Conservation (phyloP, 2,113 vertebrate genomes). For the Tonatia bakeri region DNA sequence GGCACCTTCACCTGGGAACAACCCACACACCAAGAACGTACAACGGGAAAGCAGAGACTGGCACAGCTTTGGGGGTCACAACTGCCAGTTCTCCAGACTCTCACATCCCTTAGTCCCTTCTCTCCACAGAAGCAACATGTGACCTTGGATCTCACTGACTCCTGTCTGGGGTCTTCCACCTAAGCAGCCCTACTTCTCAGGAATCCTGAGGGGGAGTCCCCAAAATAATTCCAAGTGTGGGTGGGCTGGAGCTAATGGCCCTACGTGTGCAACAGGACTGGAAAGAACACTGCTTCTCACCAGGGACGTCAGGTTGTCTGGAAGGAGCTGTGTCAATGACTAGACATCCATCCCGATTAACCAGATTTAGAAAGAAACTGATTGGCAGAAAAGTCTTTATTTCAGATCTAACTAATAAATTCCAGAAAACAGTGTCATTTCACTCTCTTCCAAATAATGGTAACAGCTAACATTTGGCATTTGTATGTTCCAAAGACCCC, state of each 20-base stretch:
- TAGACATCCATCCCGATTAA: neutral
- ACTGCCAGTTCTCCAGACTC: neutral
- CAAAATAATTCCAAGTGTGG: rapidly evolving
- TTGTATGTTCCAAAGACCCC: rapidly evolving
- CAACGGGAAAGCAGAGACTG: neutral
- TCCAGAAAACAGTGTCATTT: rapidly evolving
- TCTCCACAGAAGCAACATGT: neutral
- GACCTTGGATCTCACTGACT: neutral
- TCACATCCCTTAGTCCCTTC: neutral
- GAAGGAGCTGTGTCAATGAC: neutral
- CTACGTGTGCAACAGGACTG: neutral
- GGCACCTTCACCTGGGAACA: no score
- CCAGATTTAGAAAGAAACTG: neutral
- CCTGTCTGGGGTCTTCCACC: neutral
- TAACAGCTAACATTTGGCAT: rapidly evolving
- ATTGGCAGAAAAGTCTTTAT: neutral
- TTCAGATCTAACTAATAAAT: rapidly evolving
- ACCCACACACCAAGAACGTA: no score
- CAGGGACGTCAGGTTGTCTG: rapidly evolving
- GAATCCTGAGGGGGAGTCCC: neutral
- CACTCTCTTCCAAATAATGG: rapidly evolving
- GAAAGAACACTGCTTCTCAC: rapidly evolving
- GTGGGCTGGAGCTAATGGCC: neutral
- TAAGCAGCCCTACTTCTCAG: neutral
- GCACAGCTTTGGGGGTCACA: rapidly evolving